Base-by-base conservation (phyloP, 2,888 invertebrate species). In the Leptinotarsa haldemani region DNA sequence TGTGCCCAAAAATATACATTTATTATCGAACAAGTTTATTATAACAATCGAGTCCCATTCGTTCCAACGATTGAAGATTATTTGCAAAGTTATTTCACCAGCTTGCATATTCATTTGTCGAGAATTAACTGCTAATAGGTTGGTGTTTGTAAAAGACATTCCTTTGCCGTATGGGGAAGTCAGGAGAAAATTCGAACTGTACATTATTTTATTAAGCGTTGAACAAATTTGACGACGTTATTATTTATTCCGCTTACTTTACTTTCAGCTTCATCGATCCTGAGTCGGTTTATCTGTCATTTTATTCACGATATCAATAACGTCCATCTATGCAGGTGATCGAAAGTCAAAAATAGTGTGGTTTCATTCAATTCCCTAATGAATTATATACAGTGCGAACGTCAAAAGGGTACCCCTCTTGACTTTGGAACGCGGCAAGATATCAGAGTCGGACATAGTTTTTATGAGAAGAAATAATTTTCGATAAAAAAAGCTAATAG, bases 11-110 rank as follows among this genome's bases (percentile, higher is more conserved):
- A 73, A 53, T 69, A 61, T 63, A 64, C 47, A 73, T 69, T 73
- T 58, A 69, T 69, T 65, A 69, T 69, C 69, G 56, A 56, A 68
- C 65, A 56, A 69, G 68, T 56, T 69, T 25, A 69, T 53, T 69
- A 73, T 73, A 69, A 73, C 73, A 73, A 73, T 66, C 66, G 69
- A 73, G 69, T 65, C 73, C 64, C 56, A 68, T 65, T 53, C 22
- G 30, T 69, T 64, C 56, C 65, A 65, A 58, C 65, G 69, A 56
- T 52, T 63, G 46, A 25, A 52, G 48, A 61, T 69, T 30, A 65
- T 65, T 73, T 53, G 69, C 65, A 20, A 65, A 30, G 61, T n/a
- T 40, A 40, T 12, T 61, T 61, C n/a, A n/a, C 30, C 56, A 22
- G 15, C 56, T 56, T 56, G 56, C 22, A 56, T 56, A 56, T 56